Conservation (phyloP, 2,797 vertebrate genomes). For the Xerus rutilus region DNA sequence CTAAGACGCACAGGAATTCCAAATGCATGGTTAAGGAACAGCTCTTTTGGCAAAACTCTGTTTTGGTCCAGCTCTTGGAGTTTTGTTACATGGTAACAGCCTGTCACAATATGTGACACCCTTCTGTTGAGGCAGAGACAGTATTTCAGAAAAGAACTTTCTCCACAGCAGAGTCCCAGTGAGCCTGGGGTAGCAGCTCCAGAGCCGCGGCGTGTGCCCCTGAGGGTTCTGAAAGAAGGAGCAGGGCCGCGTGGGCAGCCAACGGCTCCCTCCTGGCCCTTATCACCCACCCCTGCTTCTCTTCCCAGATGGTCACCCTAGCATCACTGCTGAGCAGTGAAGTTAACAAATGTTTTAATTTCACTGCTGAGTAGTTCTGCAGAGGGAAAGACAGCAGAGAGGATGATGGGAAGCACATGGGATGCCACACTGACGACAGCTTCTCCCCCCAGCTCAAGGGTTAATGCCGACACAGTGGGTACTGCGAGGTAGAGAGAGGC, state of each 20-base stretch:
- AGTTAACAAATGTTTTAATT: conserved; percentile 86
- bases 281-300: conserved; percentile 49
- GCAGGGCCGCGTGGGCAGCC: conserved; percentile 54
- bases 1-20: conserved; percentile 31
- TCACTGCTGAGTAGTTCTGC: conserved; percentile 82
- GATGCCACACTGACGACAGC: conserved; percentile 52
- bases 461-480: conserved; percentile 50
- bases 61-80: conserved; percentile 39
- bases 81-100: neutral
- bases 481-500: neutral
- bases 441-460: neutral
- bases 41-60: neutral
- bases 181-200: neutral
- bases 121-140: conserved; percentile 40
- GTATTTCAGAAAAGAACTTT: neutral
- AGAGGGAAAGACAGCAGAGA: conserved; percentile 67
- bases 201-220: neutral
- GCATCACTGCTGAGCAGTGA: conserved; percentile 76
- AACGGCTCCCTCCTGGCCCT: conserved; percentile 36
- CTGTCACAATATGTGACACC: neutral
- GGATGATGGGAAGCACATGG: conserved; percentile 75
- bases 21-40: conserved; percentile 44
- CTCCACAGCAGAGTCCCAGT: neutral
- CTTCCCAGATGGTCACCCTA: conserved; percentile 80
- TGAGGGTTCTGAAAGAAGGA: conserved; percentile 22